Evolutionary conservation across 1,140 invertebrate species (phyloP), one percentile per base, ranked within the genome.

Genomic region (Nixonia krombeini): DNA sequence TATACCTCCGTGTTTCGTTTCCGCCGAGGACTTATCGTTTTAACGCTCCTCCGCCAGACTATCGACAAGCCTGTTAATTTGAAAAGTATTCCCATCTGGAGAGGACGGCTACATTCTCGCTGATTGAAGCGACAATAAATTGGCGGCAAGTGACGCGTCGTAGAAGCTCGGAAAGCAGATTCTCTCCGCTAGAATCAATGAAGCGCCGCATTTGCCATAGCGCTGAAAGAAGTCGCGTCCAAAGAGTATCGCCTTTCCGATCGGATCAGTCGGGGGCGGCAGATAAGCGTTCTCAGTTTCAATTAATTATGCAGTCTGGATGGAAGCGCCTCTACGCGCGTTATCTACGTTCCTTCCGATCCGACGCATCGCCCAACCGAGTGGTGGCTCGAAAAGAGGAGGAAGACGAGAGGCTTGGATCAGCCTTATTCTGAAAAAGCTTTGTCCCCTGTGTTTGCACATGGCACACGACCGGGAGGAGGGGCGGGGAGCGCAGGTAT

Each of bases 231-330:
- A n/a, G n/a, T n/a, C n/a, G n/a, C n/a, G n/a, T n/a, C n/a, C n/a
- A n/a, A n/a, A n/a, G n/a, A n/a, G 51, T 67, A 61, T 67, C 64
- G 47, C 16, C 5, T 21, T 16, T 31, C 42, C 50, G 40, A 50
- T 59, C 63, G 23, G 50, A 66, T 66, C 50, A 8, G 13, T 23
- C 4, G 6, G 13, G 7, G 8, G 8, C 12, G 3, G 16, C 7
- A 51, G 63, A 67, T 67, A 67, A 49, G 18, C 49, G 33, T 37
- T 49, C 31, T 35, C 53, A 58, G 56, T 68, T 52, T 57, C 44
- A 57, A 68, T 68, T 68, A 68, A 68, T 68, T 68, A 68, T 68
- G 55, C 64, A 68, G 56, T 68, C 46, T 21, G 18, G 2, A 15
- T 13, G 9, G 53, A 59, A 40, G 53, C 13, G 55, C 50, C 38